Base-by-base conservation (phyloP, 2,888 invertebrate species). In the Orgyia antiqua region DNA sequence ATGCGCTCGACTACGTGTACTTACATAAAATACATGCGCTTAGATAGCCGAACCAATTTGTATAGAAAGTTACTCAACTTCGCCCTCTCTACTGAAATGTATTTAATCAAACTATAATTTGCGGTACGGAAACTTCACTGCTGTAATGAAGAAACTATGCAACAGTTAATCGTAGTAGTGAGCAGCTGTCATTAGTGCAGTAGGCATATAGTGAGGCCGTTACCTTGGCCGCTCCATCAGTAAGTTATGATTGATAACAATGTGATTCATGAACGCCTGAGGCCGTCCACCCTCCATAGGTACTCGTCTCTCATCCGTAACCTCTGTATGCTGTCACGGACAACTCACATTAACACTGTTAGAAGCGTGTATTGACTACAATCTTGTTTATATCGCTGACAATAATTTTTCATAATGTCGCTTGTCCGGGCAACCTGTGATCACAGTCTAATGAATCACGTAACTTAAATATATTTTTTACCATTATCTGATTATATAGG, bases 201-300 rank as follows among this genome's bases (percentile, higher is more conserved):
- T 45, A 45, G 40, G 48, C 45, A 53, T 50, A 48, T 48, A 31
- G 50, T 42, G 31, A 40, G 7, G 33, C 45, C 55, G 62, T 66
- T 70, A 60, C 55, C 52, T 55, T 48, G 45, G 58, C 54, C 50
- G 58, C 66, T 77, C 70, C 70, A 74, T 78, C 77, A 80, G 78
- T 73, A 76, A 76, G 69, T 71, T 68, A 76, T 83, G 82, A 83
- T 82, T 76, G 80, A 82, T 83, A 72, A 64, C 72, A 50, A 56
- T 58, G 58, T 61, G 70, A 62, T 66, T 67, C 15, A 15, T 15
- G 6, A 15, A 15, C 48, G 45, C 51, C 55, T 35, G 24, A 10
- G 18, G 33, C 46, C 51, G 58, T 36, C 58, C 51, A 45, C 53
- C 50, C 50, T 42, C 37, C 34, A n/a, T n/a, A n/a, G n/a, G 28